Evolutionary conservation across 1,140 invertebrate genomes (phyloP), one percentile per base, ranked within the genome.

Genomic region (Oncopodura yosiiana): DNA sequence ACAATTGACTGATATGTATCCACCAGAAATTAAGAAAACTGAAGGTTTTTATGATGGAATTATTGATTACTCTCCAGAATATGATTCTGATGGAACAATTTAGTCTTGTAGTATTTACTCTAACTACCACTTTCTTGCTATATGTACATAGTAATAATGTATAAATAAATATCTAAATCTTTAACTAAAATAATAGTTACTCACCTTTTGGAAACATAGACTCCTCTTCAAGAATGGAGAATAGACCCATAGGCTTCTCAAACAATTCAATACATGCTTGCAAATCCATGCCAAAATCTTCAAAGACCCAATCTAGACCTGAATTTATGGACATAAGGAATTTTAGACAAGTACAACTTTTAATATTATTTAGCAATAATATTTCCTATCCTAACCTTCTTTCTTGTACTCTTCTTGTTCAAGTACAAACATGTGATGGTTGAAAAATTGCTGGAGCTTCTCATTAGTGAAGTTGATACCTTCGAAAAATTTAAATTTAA

Each of bases 61-160:
- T n/a, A n/a, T n/a, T n/a, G n/a, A n/a, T n/a, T n/a, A n/a, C n/a
- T n/a, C n/a, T n/a, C n/a, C n/a, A n/a, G n/a, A n/a, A n/a, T n/a
- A n/a, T n/a, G n/a, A n/a, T n/a, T n/a, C n/a, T n/a, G n/a, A n/a
- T n/a, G n/a, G n/a, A n/a, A n/a, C n/a, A n/a, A n/a, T n/a, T n/a
- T n/a, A n/a, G n/a, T n/a, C n/a, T n/a, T n/a, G n/a, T n/a, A n/a
- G n/a, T n/a, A n/a, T n/a, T n/a, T n/a, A n/a, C n/a, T n/a, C n/a
- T n/a, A n/a, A n/a, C n/a, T n/a, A n/a, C n/a, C n/a, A n/a, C n/a
- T n/a, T n/a, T n/a, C n/a, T 78, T 99, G 94, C 86, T 99, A 94
- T 78, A 98, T 95, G 78, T 99, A 88, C 75, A 99, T 99, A 74
- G 95, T 98, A 71, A 98, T 81, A 80, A 99, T 95, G 84, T 94